Percentiles rank a stretch among this genome's conserved stretches.
Evolutionary conservation across 2,888 invertebrate genomes (phyloP).

Genomic region (Panorpa germanica): DNA sequence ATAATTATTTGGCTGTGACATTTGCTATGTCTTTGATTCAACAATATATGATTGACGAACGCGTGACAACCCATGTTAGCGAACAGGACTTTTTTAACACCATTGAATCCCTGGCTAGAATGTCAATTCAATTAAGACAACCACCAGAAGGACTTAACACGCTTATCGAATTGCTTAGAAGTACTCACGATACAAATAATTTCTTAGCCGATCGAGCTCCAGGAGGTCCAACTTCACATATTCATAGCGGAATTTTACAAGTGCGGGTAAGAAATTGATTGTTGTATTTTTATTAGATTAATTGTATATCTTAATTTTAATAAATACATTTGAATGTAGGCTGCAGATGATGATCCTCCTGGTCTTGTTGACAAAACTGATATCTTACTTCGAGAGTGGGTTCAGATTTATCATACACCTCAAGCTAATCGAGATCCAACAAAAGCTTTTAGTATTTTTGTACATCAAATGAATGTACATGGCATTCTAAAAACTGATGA

Average conservation of each 20-base stretch:
- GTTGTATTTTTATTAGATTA: background rate
- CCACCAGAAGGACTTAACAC: conserved; percentile 69
- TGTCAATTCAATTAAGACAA: conserved; percentile 53
- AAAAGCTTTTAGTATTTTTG: conserved; percentile 85
- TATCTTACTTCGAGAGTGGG: conserved; percentile 87
- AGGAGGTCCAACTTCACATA: conserved; percentile 69
- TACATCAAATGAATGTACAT: conserved; percentile 90
- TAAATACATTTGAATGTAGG: conserved; percentile 30
- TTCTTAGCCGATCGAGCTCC: conserved; percentile 60
- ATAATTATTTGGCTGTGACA: conserved; percentile 58
- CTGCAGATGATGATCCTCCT: conserved; percentile 84
- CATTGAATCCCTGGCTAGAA: conserved; percentile 62
- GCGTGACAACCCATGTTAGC: conserved; percentile 52
- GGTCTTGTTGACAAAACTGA: conserved; percentile 92
- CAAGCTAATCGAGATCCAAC: conserved; percentile 64
- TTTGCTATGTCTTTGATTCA: conserved; percentile 87
- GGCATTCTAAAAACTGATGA: conserved; percentile 96
- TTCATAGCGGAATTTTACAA: conserved; percentile 82
- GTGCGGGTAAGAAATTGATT: conserved; percentile 37
- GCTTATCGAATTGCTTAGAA: conserved; percentile 64
- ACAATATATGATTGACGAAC: conserved; percentile 69
- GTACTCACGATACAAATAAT: conserved; percentile 47
- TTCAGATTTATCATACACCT: conserved; percentile 69
- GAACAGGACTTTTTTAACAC: conserved; percentile 77
- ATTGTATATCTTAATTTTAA: conserved; percentile 12